Evolutionary conservation across 1,140 invertebrate genomes (phyloP).

Genomic region (Zaprionus capensis): DNA sequence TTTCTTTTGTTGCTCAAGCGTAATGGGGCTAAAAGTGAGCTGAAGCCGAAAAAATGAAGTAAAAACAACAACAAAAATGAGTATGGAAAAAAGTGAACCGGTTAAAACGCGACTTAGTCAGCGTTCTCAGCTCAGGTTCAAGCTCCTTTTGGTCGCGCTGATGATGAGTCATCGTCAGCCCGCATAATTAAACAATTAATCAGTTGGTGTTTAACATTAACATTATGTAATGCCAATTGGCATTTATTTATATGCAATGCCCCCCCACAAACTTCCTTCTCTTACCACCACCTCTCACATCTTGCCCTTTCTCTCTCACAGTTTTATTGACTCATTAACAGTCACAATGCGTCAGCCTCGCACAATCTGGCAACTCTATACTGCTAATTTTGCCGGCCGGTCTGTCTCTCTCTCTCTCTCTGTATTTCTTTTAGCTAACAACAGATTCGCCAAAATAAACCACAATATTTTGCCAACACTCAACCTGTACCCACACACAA

Average conservation of each 20-base stretch:
- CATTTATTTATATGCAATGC: conserved; percentile 36
- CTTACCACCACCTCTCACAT: background rate
- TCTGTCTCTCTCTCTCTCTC: background rate
- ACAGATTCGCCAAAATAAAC: conserved; percentile 19
- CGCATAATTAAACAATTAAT: conserved; percentile 46
- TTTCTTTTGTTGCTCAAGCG: conserved; percentile 76
- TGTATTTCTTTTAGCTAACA: conserved; percentile 3
- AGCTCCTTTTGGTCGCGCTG: conserved; percentile 1
- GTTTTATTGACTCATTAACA: conserved; percentile 56
- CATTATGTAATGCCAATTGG: conserved; percentile 50
- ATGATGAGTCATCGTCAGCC: conserved; percentile 46
- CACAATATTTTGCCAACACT: conserved; percentile 30
- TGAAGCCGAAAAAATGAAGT: conserved; percentile 66
- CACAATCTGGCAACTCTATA: conserved; percentile 34
- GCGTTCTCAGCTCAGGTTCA: conserved; percentile 20
- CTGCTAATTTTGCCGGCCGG: conserved; percentile 49
- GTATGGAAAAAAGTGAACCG: conserved; percentile 34
- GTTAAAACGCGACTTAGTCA: conserved; percentile 52
- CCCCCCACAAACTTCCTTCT: conserved; percentile 26
- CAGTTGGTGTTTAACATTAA: conserved; percentile 12
- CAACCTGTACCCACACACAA: conserved; percentile 13
- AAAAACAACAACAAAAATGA: conserved; percentile 28
- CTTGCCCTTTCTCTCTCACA: background rate
- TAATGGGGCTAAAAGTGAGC: conserved; percentile 81
- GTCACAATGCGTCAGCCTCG: conserved; percentile 31